Conservation (phyloP, 2,113 vertebrate genomes). For the Zosterops borbonicus region DNA sequence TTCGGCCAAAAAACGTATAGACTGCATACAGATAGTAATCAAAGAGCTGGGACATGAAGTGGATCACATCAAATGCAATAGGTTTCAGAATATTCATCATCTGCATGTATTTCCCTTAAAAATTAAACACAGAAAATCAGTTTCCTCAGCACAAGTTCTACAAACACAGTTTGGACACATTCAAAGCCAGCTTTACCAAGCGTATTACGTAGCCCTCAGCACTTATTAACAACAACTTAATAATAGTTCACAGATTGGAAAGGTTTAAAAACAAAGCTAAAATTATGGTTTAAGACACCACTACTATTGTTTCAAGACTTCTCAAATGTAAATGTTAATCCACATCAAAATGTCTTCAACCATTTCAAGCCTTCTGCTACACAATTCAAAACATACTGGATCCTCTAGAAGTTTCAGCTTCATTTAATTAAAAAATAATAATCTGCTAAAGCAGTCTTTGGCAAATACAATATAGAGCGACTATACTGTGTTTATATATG, state of each 20-base stretch:
- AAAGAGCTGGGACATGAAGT: slow-evolving; percentile 98
- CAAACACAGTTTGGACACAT: neutral
- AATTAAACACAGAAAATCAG: slow-evolving; percentile 20
- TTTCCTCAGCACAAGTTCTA: neutral
- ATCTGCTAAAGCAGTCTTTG: neutral
- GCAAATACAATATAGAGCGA: neutral
- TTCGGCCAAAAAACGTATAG: slow-evolving; percentile 96
- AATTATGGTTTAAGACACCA: neutral
- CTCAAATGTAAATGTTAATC: neutral
- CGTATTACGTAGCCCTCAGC: neutral
- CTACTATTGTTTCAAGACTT: neutral
- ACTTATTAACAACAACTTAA: neutral
- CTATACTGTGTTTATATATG: neutral
- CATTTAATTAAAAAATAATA: neutral
- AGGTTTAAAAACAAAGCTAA: neutral
- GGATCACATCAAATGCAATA: slow-evolving; percentile 98
- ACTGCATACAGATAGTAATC: slow-evolving; percentile 98
- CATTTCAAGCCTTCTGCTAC: neutral
- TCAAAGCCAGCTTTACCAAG: neutral
- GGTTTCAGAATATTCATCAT: slow-evolving; percentile 99
- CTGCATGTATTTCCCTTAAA: slow-evolving; percentile 97
- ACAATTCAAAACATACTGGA: neutral
- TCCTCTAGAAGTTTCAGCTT: neutral
- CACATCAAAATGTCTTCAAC: neutral
- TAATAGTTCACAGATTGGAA: neutral